Evolutionary conservation across 2,888 invertebrate genomes (phyloP), one percentile per base, ranked within the genome.

Genomic region (Macrosoma leucophasiata): DNA sequence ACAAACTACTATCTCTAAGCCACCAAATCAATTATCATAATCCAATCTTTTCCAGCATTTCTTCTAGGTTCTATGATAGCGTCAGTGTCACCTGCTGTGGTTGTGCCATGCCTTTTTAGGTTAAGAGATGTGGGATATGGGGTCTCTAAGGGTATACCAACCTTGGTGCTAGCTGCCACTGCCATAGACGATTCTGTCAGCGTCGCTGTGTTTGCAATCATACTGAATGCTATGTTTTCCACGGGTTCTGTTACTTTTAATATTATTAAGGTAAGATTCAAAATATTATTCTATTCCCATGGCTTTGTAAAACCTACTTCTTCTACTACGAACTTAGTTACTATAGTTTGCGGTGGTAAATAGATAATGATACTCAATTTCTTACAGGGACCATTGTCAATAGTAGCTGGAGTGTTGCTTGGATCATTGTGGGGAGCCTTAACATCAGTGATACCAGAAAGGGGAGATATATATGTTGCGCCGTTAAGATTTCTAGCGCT

Each of bases 131-230:
- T 88, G 51, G 87, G 88, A 0, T 93, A 92, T 56, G 95, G 96
- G 1, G 90, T 92, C 0, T 88, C 90, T 17, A 93, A 95, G 81
- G 95, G 95, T 8, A 93, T 96, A 22, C 95, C 95, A 1, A 95
- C 95, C 0, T 84, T 96, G 28, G 90, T 96, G 5, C 91, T 96
- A 12, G 96, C 96, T 1, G 90, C 95, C 2, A 90, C 95, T 6
- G 93, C 94, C 38, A 90, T 96, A 29, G 96, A 96, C 57, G 95
- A 96, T 70, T 95, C 95, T 1, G 86, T 92, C n/a, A 95, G 95
- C 13, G 96, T 96, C 11, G 94, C 95, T 11, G 88, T 91, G 11
- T 96, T 93, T 58, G 92, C 94, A 11, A 91, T 96, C 17, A 86
- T 92, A 38, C 85, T 94, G 42, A 92, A 93, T 48, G 88, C 94